Evolutionary conservation across 2,888 invertebrate genomes (phyloP), one percentile per base, ranked within the genome.

Genomic region (Mesorhabditis belari): DNA sequence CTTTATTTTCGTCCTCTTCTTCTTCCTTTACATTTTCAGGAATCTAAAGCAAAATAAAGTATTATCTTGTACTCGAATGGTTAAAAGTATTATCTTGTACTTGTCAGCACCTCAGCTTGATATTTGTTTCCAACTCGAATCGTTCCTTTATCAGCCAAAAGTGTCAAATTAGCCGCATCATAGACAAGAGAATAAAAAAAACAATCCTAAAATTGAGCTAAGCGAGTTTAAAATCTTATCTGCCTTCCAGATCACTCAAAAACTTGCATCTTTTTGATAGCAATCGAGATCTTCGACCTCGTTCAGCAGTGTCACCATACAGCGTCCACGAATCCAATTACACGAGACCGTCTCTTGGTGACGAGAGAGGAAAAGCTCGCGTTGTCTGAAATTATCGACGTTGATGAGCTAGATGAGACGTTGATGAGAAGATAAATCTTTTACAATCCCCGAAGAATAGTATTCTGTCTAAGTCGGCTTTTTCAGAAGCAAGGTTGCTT

Each of bases 181-280:
- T 95, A 99, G 23, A 98, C 96, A 84, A 99, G 87, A 84, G 96
- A 95, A 86, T 98, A 98, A 86, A 95, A 99, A 87, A 98, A 99
- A 83, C 92, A 89, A 85, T 99, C 96, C 88, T 93, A 87, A 74
- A 87, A 86, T 28, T 4, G 27, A n/a, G 23, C 21, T 29, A 61
- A 50, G 21, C 12, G 17, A 55, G 12, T 29, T 24, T 5, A 12
- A 17, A 61, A n/a, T 62, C 4, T 9, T 58, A 53, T 23, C 21
- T 19, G 21, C 12, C 21, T 2, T 23, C 21, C 12, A 52, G 28
- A 25, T 17, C 21, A 2, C 19, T 6, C 12, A 24, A 53, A 29
- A 54, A 35, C 61, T 54, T 23, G 70, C 79, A 27, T 75, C 72
- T 44, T 92, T 93, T 86, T 91, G 90, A 87, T 98, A 99, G 84